Conservation (phyloP, 2,888 invertebrate species). For the Drosophila prolongata region DNA sequence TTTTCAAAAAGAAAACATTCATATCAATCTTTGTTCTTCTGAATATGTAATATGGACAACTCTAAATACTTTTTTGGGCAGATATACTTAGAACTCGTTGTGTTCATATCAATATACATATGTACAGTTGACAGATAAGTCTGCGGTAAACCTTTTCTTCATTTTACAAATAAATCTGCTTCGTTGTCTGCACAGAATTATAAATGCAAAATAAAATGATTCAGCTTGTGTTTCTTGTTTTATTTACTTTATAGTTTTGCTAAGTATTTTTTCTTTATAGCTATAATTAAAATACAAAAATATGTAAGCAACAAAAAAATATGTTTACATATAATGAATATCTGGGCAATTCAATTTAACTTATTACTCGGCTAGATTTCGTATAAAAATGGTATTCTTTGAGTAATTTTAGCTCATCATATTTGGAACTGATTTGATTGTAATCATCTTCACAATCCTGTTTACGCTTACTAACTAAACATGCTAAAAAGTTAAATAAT, state of each 20-base stretch:
- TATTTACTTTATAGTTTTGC: conserved; percentile 35
- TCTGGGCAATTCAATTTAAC: conserved; percentile 39
- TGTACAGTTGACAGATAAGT: conserved; percentile 62
- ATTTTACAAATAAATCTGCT: conserved; percentile 51
- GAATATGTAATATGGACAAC: conserved; percentile 58
- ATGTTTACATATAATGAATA: conserved; percentile 34
- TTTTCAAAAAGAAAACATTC: conserved; percentile 67
- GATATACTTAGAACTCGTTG: conserved; percentile 40
- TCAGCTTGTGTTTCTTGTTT: conserved; percentile 10
- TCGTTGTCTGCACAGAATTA: conserved; percentile 50
- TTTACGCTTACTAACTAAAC: conserved; percentile 65
- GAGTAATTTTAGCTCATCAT: conserved; percentile 39
- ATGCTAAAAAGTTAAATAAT: conserved; percentile 56
- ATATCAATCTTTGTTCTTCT: conserved; percentile 56
- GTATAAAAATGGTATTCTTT: conserved; percentile 35
- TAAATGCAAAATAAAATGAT: conserved; percentile 63
- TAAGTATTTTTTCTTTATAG: conserved; percentile 28
- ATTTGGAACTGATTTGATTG: conserved; percentile 40
- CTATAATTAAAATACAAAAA: conserved; percentile 58
- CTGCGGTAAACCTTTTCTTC: conserved; percentile 52
- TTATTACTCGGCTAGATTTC: conserved; percentile 31
- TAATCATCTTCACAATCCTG: conserved; percentile 18
- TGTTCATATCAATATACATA: conserved; percentile 25
- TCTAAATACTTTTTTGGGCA: conserved; percentile 47
- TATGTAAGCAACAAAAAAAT: conserved; percentile 48